Evolutionary conservation across 1,140 invertebrate genomes (phyloP).

Genomic region (Drosophila nigromelanica): DNA sequence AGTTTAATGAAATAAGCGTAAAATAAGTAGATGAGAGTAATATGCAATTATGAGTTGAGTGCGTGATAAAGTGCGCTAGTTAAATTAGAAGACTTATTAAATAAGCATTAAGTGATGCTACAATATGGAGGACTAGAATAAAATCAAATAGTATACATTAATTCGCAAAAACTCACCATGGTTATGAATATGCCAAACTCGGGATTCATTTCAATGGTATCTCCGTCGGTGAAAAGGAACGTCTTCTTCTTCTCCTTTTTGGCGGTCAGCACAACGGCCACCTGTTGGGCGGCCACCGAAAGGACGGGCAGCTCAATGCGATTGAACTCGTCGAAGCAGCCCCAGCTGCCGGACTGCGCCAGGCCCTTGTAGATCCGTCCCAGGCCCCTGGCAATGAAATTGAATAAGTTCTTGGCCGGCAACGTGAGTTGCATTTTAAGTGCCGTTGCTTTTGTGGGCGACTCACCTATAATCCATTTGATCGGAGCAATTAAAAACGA

Average conservation of each 20-base stretch:
- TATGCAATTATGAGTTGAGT: conserved; percentile 28
- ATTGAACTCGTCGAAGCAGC: conserved; percentile 93
- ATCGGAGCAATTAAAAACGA: conserved; percentile 99
- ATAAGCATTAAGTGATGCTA: conserved; percentile 6
- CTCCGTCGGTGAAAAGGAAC: conserved; percentile 97
- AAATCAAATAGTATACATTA: not conserved
- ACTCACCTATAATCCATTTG: conserved; percentile 97
- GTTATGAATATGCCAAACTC: conserved; percentile 99
- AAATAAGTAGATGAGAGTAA: conserved; percentile 4
- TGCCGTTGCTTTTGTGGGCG: conserved; percentile 11
- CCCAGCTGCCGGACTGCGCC: conserved; percentile 98
- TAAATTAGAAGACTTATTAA: conserved; percentile 40
- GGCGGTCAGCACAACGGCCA: conserved; percentile 95
- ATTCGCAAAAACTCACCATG: conserved; percentile 88
- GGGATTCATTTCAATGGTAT: conserved; percentile 95
- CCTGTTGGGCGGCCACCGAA: conserved; percentile 98
- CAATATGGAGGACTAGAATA: not conserved
- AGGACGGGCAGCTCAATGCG: conserved; percentile 97
- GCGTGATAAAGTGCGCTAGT: conserved; percentile 37
- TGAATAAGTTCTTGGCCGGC: conserved; percentile 30
- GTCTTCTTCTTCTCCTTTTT: conserved; percentile 96
- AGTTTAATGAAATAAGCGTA: conserved; percentile 34
- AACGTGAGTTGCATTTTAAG: conserved; percentile 39
- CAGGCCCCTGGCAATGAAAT: conserved; percentile 87
- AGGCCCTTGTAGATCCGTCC: conserved; percentile 95